phyloP scores from a whole-genome alignment of 1,140 invertebrate species.

The Phymorhynchus buccinoides region DNA sequence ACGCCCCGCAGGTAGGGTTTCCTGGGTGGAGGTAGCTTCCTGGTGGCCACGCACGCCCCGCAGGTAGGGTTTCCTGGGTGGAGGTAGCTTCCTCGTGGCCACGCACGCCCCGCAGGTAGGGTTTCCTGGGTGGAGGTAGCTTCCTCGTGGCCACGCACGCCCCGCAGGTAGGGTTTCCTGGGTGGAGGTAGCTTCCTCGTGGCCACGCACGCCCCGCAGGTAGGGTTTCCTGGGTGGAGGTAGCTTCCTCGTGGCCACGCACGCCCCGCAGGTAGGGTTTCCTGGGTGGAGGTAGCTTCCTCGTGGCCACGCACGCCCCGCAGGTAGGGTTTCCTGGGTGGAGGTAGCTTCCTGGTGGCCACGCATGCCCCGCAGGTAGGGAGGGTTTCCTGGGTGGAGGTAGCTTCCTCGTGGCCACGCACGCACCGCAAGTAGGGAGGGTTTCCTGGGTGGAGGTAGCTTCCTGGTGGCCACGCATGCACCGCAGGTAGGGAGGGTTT shows the following conservation, averaged over 20 bases:
- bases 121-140: too few species aligned
- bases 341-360: conserved; percentile 79
- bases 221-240: too few species aligned
- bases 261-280: conserved; percentile 77
- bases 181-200: too few species aligned
- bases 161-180: conserved; percentile 77
- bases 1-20: conserved; percentile 77
- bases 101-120: conserved; percentile 78
- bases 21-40: too few species aligned
- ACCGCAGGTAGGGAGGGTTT: conserved; percentile 77
- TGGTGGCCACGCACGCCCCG: conserved; percentile 78
- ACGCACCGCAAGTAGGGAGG: conserved; percentile 77
- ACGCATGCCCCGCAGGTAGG: conserved; percentile 78
- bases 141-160: conserved; percentile 80
- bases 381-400: too few species aligned
- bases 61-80: too few species aligned
- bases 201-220: conserved; percentile 78
- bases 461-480: conserved; percentile 80
- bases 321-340: too few species aligned
- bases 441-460: too few species aligned
- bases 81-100: conserved; percentile 79
- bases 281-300: too few species aligned
- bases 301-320: conserved; percentile 78
- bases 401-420: conserved; percentile 79
- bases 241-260: conserved; percentile 79